Evolutionary conservation across 2,113 vertebrate genomes (phyloP), one percentile per base, ranked within the genome.

Genomic region (Gobiocypris rarus): DNA sequence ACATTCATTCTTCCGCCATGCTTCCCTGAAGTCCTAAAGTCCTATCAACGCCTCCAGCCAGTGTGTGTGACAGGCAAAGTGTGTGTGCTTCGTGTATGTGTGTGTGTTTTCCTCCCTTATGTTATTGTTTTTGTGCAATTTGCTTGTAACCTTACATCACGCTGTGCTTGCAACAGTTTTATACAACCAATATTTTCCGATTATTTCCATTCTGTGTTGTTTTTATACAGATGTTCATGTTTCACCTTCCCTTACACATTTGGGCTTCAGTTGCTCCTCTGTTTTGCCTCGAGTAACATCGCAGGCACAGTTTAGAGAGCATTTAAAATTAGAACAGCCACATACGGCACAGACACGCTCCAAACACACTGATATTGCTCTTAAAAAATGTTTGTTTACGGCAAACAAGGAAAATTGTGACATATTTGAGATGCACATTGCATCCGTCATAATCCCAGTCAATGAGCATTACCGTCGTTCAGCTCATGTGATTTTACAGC

Each of bases 31-130:
- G 50, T 31, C 22, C 73, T 70, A 34, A 84, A 69, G 83, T 84
- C 83, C 83, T 84, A 69, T 84, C 75, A 78, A 67, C 26, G 48
- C 48, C 75, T 77, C n/a, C 45, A 84, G 74, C 58, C 61, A 65
- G 24, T 59, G 10, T 17, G 75, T 58, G 61, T 71, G 59, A 45
- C 34, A 43, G 38, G 1, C n/a, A 78, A 19, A 61, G 34, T 43
- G 14, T 61, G 71, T 54, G 34, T 58, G 19, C 22, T 43, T 48
- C 31, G 4, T 22, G 8, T 67, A 15, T 52, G 3, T 67, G 13
- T 14, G 15, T 31, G 38, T 50, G 71, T 75, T 17, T 75, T 59
- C 34, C n/a, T 59, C 15, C 9, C 1, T 3, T 45, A 14, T n/a
- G 38, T 61, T 26, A 38, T 63, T 50, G 45, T 75, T 50, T 63